Evolutionary conservation across 2,888 invertebrate species (phyloP).

Genomic region (Chironomus riparius): DNA sequence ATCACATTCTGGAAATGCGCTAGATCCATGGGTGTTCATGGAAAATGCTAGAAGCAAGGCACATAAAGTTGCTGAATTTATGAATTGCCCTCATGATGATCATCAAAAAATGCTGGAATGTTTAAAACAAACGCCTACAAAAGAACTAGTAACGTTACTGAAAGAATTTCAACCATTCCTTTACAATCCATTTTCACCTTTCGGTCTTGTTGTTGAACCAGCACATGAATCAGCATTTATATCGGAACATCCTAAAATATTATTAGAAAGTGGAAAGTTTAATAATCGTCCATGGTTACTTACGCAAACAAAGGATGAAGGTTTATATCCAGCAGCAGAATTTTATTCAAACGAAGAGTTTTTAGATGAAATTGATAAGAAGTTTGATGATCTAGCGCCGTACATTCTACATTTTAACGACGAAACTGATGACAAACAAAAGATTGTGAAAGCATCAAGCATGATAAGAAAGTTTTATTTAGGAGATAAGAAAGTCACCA

Average conservation of each 20-base stretch:
- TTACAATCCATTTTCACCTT: conserved; percentile 61
- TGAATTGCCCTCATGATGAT: conserved; percentile 53
- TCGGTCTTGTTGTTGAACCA: conserved; percentile 61
- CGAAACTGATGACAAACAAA: conserved; percentile 45
- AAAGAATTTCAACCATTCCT: conserved; percentile 42
- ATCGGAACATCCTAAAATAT: conserved; percentile 52
- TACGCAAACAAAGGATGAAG: conserved; percentile 60
- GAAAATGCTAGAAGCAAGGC: conserved; percentile 53
- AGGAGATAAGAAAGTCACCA: conserved; percentile 44
- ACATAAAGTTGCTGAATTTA: conserved; percentile 47
- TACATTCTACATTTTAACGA: conserved; percentile 54
- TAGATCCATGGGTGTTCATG: conserved; percentile 53
- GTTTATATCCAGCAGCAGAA: conserved; percentile 55
- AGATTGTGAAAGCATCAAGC: conserved; percentile 41
- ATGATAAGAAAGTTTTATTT: conserved; percentile 51
- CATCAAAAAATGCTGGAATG: conserved; percentile 53
- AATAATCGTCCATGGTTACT: conserved; percentile 61
- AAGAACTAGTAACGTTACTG: conserved; percentile 48
- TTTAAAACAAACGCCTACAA: conserved; percentile 51
- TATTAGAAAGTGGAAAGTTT: conserved; percentile 51
- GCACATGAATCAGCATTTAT: conserved; percentile 51
- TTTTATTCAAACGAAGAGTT: conserved; percentile 41
- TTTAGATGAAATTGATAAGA: conserved; percentile 46
- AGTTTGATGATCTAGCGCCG: conserved; percentile 54
- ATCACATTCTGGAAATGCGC: conserved; percentile 60